Conservation (phyloP, 2,888 invertebrate species). For the Tiliacea citrago region DNA sequence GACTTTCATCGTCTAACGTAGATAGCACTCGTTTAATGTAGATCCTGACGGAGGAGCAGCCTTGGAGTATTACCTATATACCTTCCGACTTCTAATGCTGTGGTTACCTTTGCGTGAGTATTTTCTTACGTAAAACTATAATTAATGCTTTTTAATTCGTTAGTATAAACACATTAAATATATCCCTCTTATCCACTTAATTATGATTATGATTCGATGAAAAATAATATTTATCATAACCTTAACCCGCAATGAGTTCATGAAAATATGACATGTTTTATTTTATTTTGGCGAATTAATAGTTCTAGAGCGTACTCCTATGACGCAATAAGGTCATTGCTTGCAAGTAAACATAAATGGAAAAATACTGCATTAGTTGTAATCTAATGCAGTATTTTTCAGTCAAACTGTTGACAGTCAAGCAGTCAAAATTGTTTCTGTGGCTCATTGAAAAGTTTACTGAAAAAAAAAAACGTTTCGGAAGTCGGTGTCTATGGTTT, state of each 20-base stretch:
- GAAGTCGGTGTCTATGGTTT: too few species aligned
- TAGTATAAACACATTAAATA: not conserved
- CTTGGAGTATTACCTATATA: not conserved
- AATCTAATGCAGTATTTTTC: too few species aligned
- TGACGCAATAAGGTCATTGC: conserved; percentile 1
- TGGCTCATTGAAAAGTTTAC: not conserved
- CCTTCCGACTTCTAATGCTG: not conserved
- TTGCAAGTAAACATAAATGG: not conserved
- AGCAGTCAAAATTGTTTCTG: not conserved
- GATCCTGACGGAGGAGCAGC: too few species aligned
- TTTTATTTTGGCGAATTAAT: conserved; percentile 12
- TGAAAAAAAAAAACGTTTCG: not conserved
- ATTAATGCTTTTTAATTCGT: too few species aligned
- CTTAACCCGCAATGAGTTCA: conserved; percentile 33
- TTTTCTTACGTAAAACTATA: not conserved
- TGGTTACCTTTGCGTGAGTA: too few species aligned
- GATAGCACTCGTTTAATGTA: too few species aligned
- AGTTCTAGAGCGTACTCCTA: not conserved
- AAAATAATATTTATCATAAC: conserved; percentile 32
- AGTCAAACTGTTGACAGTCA: too few species aligned
- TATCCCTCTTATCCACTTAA: conserved; percentile 5
- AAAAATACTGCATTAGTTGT: not conserved
- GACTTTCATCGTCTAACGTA: too few species aligned
- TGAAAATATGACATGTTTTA: conserved; percentile 29
- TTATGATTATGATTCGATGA: not conserved